Evolutionary conservation across 2,888 invertebrate genomes (phyloP), one percentile per base, ranked within the genome.

Genomic region (Himalopsyche anomala): DNA sequence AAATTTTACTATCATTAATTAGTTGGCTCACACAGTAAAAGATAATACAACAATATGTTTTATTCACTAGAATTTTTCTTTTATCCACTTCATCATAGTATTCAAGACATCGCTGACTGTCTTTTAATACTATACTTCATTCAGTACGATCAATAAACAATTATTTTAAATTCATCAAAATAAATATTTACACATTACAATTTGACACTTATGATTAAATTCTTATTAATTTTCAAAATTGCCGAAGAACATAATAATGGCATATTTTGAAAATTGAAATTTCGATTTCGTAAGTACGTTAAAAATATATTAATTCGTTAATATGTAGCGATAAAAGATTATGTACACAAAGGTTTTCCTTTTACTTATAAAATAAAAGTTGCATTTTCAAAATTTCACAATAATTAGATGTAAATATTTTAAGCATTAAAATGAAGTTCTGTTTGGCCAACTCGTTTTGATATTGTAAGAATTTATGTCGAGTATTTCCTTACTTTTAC

Each of bases 241-340:
- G 74, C 36, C 38, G 28, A 62, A 28, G 28, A 28, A 62, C 15
- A 74, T 74, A 28, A 2, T 74, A 74, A 74, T 74, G 74, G 74
- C 74, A 74, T 74, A 74, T 74, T 74, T 36, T 74, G 74, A 74
- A 62, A 74, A 74, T 74, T 74, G 11, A 38, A 38, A 74, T 74
- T 12, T 74, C 36, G 28, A 74, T 74, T 74, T 74, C 74, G 36
- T 74, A 74, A 74, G 74, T 74, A 74, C 74, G 12, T 74, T 36
- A 74, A 74, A 62, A 74, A 74, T 74, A 74, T 74, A 74, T 74
- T 74, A 74, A 74, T 74, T 74, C 36, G 12, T 74, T 74, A 15
- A 36, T 36, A 74, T 74, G 11, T 74, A 74, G 5, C 74, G 36
- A 74, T 74, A 74, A 74, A 38, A 74, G 19, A 74, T 74, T 74